Base-by-base conservation (phyloP, 2,888 invertebrate genomes). In the Ferdinandea cuprea region DNA sequence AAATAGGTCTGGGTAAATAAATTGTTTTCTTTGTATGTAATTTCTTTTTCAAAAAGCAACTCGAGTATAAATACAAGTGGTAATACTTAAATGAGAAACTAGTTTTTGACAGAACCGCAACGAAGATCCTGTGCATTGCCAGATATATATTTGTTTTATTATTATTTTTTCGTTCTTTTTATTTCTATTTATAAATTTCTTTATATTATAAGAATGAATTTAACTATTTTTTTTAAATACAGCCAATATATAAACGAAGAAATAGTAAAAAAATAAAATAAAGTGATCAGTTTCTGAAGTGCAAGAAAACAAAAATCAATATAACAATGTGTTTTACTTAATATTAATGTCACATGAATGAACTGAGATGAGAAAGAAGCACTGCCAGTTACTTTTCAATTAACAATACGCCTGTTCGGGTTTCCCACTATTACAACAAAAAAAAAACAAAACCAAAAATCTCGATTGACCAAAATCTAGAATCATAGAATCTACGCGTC, bases 1-100 rank as follows among this genome's bases (percentile, higher is more conserved):
- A 98, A 91, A 93, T 96, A 90, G 98, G 98, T 86, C 93, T 98
- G 91, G 95, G 95, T 87, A 96, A 95, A 92, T 94, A 92, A 92
- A 78, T 63, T 78, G 68, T 83, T 77, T 77, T 61, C 72, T 78
- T 73, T 77, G 65, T 72, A 72, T 83, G 69, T 77, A 69, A 77
- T 69, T 59, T 68, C 66, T 73, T 72, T 83, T 56, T 46, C 9
- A 50, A 63, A 65, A 76, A 59, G 21, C 52, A 61, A 68, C 56
- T 63, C 32, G 21, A 73, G 78, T 83, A 72, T 72, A 78, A 68
- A 72, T 73, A 83, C 66, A 78, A 72, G 68, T 78, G 72, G 66
- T 78, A 73, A 78, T 66, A 68, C 71, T 59, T 71, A 68, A 68
- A 50, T 17, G 48, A 56, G 56, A 83, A 77, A 68, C 52, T 78